Evolutionary conservation across 1,140 invertebrate genomes (phyloP), one percentile per base, ranked within the genome.

Genomic region (Drosophila watanabei): DNA sequence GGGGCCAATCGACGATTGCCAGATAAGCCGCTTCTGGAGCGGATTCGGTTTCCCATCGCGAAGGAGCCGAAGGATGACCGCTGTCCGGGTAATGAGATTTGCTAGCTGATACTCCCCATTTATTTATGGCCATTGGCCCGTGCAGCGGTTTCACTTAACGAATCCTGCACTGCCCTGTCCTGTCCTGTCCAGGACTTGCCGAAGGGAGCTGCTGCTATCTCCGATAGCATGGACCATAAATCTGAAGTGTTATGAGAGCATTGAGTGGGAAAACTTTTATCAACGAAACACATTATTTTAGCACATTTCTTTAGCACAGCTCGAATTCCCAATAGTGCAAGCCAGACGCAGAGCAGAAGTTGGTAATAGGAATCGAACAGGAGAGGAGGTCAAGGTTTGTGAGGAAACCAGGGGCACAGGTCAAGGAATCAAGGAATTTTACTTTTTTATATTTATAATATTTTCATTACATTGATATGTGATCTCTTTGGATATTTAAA

Each of bases 21-120:
- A 45, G 64, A 79, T 66, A 60, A 62, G 60, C 41, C 46, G 46
- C 46, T 72, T 51, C 54, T 72, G 35, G 56, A 6, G 11, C 11
- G 69, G 54, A 60, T 52, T 61, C 35, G 54, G 68, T 73, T 32
- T 43, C 48, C 48, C 41, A 49, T 43, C 56, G 41, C 51, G 1
- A 52, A 52, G 51, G 51, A 52, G n/a, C n/a, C 4, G 39, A 54
- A 32, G 16, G 54, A 60, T 58, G 69, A n/a, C 46, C 37, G 49
- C 11, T 32, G 48, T 68, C 78, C 35, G 28, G 32, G 71, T 68
- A 84, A 81, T 84, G 69, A 88, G 84, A 88, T 88, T 89, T 89
- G 77, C 79, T 79, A 68, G 71, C 81, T 65, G 84, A 88, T 88
- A 89, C 69, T 69, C 37, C 20, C 51, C 41, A 61, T 79, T 79